phyloP scores from a whole-genome alignment of 2,888 invertebrate genomes.

The Hofmannophila pseudospretella region DNA sequence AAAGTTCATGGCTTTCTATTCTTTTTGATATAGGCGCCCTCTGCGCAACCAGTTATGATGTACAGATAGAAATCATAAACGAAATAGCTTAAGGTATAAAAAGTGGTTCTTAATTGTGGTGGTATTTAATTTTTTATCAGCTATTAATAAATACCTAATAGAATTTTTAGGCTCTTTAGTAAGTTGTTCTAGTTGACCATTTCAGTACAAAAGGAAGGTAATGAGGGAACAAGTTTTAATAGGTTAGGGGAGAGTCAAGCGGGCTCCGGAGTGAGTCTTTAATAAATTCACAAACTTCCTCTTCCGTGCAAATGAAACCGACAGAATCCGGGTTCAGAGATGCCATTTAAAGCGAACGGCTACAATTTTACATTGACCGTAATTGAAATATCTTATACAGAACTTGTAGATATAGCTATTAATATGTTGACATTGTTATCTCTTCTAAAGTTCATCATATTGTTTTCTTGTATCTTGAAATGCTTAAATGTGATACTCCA shows the following conservation, averaged over 20 bases:
- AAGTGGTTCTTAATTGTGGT: too few relatives aligned
- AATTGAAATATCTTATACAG: constrained; percentile 9
- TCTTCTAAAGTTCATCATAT: constrained; percentile 2
- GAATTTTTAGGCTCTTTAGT: too few relatives aligned
- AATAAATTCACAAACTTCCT: constrained; percentile 30
- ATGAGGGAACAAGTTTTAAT: constrained; percentile 20
- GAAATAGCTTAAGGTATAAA: too few relatives aligned
- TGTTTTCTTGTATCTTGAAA: not conserved
- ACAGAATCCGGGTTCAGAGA: constrained; percentile 15
- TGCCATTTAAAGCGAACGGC: constrained; percentile 17
- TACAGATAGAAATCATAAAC: too few relatives aligned
- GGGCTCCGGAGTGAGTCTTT: constrained; percentile 19
- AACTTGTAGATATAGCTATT: too few relatives aligned
- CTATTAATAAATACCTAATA: too few relatives aligned
- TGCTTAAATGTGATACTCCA: constrained; percentile 4
- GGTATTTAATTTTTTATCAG: too few relatives aligned
- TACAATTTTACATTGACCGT: constrained; percentile 15
- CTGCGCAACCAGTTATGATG: too few relatives aligned
- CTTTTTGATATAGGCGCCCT: too few relatives aligned
- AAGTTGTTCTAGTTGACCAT: constrained; percentile 2
- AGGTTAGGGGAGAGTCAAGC: constrained; percentile 17
- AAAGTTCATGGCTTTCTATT: too few relatives aligned
- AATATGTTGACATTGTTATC: constrained; percentile 5
- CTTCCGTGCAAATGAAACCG: constrained; percentile 18
- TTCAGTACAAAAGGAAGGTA: constrained; percentile 13